These are phyloP conservation scores for Yponomeuta malinellus DNA, from an alignment of 2,888 invertebrate genomes.

Conservation along the genomic window DNA sequence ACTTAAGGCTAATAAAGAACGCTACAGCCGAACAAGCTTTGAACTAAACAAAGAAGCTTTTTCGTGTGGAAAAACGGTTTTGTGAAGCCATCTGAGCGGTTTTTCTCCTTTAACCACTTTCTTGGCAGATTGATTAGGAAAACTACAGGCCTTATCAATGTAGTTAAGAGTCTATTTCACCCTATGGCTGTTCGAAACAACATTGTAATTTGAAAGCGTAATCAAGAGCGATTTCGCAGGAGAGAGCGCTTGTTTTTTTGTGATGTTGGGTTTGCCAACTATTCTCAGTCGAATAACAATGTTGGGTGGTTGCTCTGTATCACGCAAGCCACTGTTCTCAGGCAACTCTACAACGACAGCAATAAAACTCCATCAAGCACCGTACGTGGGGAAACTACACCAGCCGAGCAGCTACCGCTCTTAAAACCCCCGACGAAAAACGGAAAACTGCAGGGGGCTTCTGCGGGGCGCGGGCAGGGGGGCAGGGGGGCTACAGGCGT, in stretches of 20 bases:
- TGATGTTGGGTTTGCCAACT: neutral
- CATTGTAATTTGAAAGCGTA: neutral
- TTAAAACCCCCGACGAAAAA: constrained; percentile 23
- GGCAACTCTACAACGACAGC: constrained; percentile 27
- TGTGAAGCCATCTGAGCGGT: neutral
- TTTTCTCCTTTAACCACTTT: neutral
- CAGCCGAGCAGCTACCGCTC: constrained; percentile 25
- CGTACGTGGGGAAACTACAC: constrained; percentile 23
- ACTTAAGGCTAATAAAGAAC: neutral
- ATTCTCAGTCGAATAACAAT: neutral
- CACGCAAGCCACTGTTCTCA: constrained; percentile 24
- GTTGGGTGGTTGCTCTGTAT: constrained; percentile 32
- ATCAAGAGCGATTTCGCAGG: neutral
- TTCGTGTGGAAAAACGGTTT: too few relatives aligned
- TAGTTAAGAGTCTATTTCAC: neutral
- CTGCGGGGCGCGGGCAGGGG: constrained; percentile 30
- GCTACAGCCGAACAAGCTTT: too few relatives aligned
- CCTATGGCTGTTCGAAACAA: neutral
- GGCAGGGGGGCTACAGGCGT: constrained; percentile 27
- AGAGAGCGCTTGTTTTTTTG: neutral
- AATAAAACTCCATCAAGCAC: constrained; percentile 55
- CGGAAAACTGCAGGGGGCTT: constrained; percentile 23
- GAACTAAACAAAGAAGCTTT: too few relatives aligned
- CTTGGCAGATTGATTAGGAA: neutral
- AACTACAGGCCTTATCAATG: neutral